Conservation (phyloP, 2,113 vertebrate genomes). For the Xyliphius kryptos region DNA sequence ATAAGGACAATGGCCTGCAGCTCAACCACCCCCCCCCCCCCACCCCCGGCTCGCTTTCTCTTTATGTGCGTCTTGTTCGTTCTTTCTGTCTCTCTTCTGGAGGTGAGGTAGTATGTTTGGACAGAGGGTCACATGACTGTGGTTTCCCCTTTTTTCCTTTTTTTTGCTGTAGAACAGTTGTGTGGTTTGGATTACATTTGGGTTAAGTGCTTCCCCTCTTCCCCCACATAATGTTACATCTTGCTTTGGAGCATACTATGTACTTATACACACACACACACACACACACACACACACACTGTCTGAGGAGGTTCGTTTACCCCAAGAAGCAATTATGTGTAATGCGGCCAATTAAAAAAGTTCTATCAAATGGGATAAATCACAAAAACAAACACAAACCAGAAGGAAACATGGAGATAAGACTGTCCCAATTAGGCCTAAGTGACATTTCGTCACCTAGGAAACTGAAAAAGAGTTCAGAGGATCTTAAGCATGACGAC, state of each 20-base stretch:
- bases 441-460: conserved; percentile 13
- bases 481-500: conserved; percentile 10
- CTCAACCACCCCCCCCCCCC: background rate
- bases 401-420: conserved; percentile 26
- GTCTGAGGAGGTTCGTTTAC: background rate
- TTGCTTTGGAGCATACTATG: background rate
- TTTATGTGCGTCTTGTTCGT: background rate
- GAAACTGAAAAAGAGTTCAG: conserved; percentile 17
- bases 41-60: background rate
- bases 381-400: conserved; percentile 12
- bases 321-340: background rate
- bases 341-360: conserved; percentile 7
- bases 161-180: background rate
- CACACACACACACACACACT: conserved; percentile 3
- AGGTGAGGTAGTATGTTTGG: conserved; percentile 22
- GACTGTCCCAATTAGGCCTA: conserved; percentile 8
- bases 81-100: background rate
- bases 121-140: conserved; percentile 20
- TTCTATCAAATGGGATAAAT: background rate
- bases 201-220: background rate
- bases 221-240: background rate
- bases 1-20: conserved; percentile 33
- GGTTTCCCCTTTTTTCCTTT: background rate
- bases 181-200: conserved; percentile 22
- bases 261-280: background rate